Base-by-base conservation (phyloP, 2,888 invertebrate genomes). In the Conus canariensis region DNA sequence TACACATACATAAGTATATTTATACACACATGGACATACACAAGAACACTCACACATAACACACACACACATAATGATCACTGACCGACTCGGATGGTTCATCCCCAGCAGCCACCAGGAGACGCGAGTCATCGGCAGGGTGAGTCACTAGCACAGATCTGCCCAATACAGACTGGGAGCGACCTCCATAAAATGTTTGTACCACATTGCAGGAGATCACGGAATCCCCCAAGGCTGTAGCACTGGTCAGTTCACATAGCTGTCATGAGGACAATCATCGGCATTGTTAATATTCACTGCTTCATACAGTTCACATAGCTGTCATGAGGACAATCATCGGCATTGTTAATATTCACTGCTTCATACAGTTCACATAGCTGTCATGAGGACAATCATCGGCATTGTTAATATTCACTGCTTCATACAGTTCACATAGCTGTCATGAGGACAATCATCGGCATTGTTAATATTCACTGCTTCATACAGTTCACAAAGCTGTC, bases 81-180 rank as follows among this genome's bases (percentile, higher is more conserved):
- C 97, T 97, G n/a, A 97, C 97, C 30, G 93, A 93, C 56, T 93
- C 91, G 12, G 95, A 91, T 88, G 97, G 97, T 96, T 98, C 98
- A 91, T 98, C 97, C 94, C 98, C 97, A 0, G 98, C 98, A 0
- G 98, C 97, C 0, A 98, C 97, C 95, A 98, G 97, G 14, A 97
- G 97, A n/a, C 94, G 93, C 59, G 93, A 93, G 6, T 92, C 90
- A 16, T 97, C 97, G 7, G 97, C 96, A 0, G 97, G 64, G 0
- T 97, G 95, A 0, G 97, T 96, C 60, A 97, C 96, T 12, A 97
- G 97, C 95, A 97, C 97, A 0, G 97, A 97, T 87, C 97, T 96
- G 0, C 98, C 97, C 96, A 98, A 97, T 0, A 97, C 95, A 1
- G 97, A 97, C 45, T 98, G 97, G 64, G 97, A 97, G 3, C 97